A percentile compares a stretch with the other conserved stretches of the same genome.
phyloP scores from a whole-genome alignment of 2,888 invertebrate genomes.

The Cephus sareptanus region DNA sequence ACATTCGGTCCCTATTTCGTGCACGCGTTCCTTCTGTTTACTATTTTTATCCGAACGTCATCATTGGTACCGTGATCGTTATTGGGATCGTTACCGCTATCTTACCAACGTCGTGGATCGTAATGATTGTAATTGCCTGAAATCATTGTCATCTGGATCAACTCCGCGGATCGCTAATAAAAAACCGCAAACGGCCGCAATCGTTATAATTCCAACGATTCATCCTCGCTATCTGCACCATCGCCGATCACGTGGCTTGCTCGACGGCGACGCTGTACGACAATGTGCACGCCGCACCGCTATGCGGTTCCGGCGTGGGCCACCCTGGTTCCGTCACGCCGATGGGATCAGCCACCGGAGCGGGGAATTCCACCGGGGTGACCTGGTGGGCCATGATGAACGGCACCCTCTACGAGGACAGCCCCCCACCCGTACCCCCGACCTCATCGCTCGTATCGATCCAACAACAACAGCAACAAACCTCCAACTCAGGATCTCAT shows the following conservation, averaged over 20 bases:
- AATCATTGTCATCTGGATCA: constrained; percentile 18
- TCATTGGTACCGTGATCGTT: not conserved
- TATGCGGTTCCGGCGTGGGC: constrained; percentile 66
- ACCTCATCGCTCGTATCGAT: constrained; percentile 65
- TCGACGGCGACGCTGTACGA: constrained; percentile 87
- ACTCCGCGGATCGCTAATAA: not conserved
- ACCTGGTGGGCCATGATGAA: constrained; percentile 88
- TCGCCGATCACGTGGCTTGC: constrained; percentile 82
- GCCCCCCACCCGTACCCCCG: constrained; percentile 68
- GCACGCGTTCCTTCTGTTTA: constrained; percentile 58
- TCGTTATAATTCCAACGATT: constrained; percentile 50
- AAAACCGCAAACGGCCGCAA: constrained; percentile 25
- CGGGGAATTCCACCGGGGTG: constrained; percentile 86
- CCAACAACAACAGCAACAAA: constrained; percentile 50
- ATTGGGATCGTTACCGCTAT: not conserved
- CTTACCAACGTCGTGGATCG: not conserved
- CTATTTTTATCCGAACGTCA: constrained; percentile 45
- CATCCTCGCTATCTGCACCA: constrained; percentile 73
- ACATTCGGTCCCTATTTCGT: constrained; percentile 25
- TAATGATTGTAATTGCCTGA: not conserved
- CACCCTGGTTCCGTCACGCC: constrained; percentile 65
- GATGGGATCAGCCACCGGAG: constrained; percentile 78
- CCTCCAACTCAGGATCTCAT: constrained; percentile 61
- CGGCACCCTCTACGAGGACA: constrained; percentile 83
- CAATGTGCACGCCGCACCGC: constrained; percentile 81